Evolutionary conservation across 2,113 vertebrate species (phyloP), one percentile per base, ranked within the genome.

Genomic region (Chaenogobius annularis): DNA sequence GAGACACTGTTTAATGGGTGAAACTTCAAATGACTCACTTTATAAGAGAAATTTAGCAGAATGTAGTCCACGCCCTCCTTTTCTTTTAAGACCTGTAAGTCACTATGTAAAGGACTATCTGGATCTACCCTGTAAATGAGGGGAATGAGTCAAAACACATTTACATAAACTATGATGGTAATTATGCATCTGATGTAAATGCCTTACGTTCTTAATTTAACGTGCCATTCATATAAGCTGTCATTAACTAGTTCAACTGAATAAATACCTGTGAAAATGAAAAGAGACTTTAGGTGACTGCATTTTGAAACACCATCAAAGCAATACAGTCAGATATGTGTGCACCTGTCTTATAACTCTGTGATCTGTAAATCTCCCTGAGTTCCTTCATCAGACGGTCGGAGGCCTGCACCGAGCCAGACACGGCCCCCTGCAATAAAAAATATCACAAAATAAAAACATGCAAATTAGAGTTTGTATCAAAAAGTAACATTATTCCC

Each of bases 301-400:
- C 62, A 37, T 23, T n/a, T 8, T 8, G 44, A 43, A 20, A 7
- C n/a, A n/a, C 37, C 8, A 35, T 20, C 44, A 56, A 56, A 56
- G 48, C 31, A 62, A 13, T 37, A 23, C 63, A 54, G 14, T 5
- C 17, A 35, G 22, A 43, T 3, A 6, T 9, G 1, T 0, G 15
- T 15, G 52, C 86, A 97, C 97, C 97, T 92, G 96, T 94, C 93
- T 99, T 99, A 85, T 97, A 98, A 92, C 97, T 99, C 93, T 97
- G 96, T 83, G 98, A 99, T 90, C 97, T 93, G 92, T 99, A 99
- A 91, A 99, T 98, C 93, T 99, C 98, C 94, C 97, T 95, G 94
- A 99, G 97, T 92, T 99, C 98, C 95, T 98, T 99, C 97, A 98
- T 98, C 79, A 99, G 95, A 85, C 98, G 95, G 92, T 99, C 98